Base-by-base conservation (phyloP, 2,113 vertebrate species). In the human region DNA sequence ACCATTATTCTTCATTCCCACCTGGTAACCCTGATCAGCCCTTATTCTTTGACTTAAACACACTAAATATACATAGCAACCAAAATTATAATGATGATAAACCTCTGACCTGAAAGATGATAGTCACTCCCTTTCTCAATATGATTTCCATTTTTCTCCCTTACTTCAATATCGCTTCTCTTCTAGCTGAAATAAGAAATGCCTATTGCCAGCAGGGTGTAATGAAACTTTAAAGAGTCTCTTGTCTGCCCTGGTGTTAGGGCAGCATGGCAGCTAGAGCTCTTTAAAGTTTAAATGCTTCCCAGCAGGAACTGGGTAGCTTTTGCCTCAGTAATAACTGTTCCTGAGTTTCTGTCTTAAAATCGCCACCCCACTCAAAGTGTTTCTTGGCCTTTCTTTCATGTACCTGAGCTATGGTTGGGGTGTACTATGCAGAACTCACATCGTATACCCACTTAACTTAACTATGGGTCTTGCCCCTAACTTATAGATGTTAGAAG, bases 181-280 rank as follows among this genome's bases (percentile, higher is more conserved):
- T 93, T 94, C 38, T 27, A 61, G 61, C 52, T 59, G 18, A 90
- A 43, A 48, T 38, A 50, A 52, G 43, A 95, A 88, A 55, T 90
- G 7, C 59, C 38, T 64, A 8, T 86, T 84, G 43, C 66, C 92
- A 94, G 43, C 50, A 95, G 70, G 48, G n/a, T 78, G 7, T 90
- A 59, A 89, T 95, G 84, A 97, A 93, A 95, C n/a, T 86, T 96
- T 78, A 73, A 97, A 92, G 78, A 90, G 48, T 70, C 45, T 95
- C 23, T 81, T 25, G 12, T 96, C 81, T 93, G 17, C n/a, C 52
- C 45, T 81, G 13, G 70, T 88, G 30, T 90, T 88, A 40, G 57
- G 68, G 83, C 57, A 81, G 76, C 70, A 18, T 59, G 70, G 75
- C 72, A 94, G 18, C 83, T 73, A 25, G 9, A 52, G 38, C 76